These are phyloP conservation scores for Lomographa bimaculata DNA, from an alignment of 2,888 invertebrate species.

Conservation along the genomic window DNA sequence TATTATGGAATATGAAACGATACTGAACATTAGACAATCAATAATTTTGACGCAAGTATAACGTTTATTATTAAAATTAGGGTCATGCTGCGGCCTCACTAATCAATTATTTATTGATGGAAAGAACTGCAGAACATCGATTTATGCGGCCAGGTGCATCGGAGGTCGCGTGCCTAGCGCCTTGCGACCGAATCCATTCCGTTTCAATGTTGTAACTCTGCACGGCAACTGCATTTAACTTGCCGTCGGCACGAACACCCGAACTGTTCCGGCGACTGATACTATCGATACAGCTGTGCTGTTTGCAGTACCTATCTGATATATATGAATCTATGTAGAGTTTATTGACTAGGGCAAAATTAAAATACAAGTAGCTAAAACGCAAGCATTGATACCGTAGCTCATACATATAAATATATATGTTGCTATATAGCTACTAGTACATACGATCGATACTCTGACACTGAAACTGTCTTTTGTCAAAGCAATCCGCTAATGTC, in stretches of 20 bases:
- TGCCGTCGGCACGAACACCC: conserved; percentile 14
- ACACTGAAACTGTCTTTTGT: conserved; percentile 7
- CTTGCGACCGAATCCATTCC: conserved; percentile 1
- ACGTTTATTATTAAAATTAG: conserved; percentile 31
- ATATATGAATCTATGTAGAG: no score
- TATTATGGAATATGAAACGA: no score
- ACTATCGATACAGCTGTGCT: conserved; percentile 7
- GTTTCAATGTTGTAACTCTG: conserved; percentile 10
- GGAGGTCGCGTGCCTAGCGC: conserved; percentile 23
- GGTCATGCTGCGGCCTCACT: conserved; percentile 35
- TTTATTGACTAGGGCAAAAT: no score
- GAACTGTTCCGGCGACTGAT: conserved; percentile 5
- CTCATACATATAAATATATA: no score
- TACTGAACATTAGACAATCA: no score
- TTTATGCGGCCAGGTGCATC: conserved; percentile 35
- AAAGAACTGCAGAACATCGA: conserved; percentile 36
- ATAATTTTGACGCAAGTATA: conserved; percentile 18
- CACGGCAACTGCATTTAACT: conserved; percentile 5
- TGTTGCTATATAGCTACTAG: neutral
- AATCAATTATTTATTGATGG: conserved; percentile 38
- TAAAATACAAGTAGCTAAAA: neutral
- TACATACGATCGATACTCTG: conserved; percentile 6
- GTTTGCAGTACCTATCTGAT: neutral
- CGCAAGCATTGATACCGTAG: neutral
- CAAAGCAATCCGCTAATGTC: neutral